Evolutionary conservation across 2,888 invertebrate species (phyloP).

Genomic region (Lepetodrilus schrolli): DNA sequence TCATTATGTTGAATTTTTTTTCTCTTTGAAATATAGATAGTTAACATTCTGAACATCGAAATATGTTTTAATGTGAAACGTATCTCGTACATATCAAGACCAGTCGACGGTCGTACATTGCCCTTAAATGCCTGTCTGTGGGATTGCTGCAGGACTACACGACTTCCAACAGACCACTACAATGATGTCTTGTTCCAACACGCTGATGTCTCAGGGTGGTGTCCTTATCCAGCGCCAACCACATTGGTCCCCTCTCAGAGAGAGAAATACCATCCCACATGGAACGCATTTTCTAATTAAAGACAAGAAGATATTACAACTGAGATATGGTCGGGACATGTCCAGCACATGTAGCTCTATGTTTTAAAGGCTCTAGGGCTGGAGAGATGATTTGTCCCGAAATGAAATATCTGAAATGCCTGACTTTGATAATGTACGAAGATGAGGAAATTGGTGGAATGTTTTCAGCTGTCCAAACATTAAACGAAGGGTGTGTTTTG

Average conservation of each 20-base stretch:
- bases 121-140: no score
- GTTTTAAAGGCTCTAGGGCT: not conserved
- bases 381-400: not conserved
- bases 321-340: not conserved
- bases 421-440: not conserved
- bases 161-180: not conserved
- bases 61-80: no score
- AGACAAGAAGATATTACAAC: constrained; percentile 10
- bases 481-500: not conserved
- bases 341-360: not conserved
- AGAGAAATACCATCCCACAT: not conserved
- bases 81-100: no score
- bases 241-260: constrained; percentile 2
- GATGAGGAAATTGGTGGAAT: not conserved
- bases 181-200: not conserved
- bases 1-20: not conserved
- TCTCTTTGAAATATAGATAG: no score
- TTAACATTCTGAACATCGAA: no score
- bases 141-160: no score
- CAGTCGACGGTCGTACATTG: no score
- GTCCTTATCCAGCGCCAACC: not conserved
- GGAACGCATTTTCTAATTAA: constrained; percentile 18
- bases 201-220: not conserved
- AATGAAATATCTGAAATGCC: not conserved
- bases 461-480: constrained; percentile 10